These are phyloP conservation scores for Hypomesus transpacificus DNA, from an alignment of 2,113 vertebrate genomes.

Conservation along the genomic window DNA sequence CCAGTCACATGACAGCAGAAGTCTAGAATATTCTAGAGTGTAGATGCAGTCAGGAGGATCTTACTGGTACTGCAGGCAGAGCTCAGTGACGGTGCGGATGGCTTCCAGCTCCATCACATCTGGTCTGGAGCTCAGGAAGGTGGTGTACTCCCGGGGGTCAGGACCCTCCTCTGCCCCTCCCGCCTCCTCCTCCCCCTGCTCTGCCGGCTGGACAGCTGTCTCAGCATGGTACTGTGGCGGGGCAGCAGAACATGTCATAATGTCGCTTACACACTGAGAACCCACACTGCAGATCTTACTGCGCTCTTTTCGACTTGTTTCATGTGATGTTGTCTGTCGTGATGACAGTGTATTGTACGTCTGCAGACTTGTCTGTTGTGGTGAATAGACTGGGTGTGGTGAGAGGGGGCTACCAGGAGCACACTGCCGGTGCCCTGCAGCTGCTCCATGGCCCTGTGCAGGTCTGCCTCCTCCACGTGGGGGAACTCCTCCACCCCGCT, in stretches of 20 bases:
- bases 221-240: conserved; percentile 77
- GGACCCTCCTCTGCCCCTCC: neutral
- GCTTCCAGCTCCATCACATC: conserved; percentile 79
- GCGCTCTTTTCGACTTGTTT: too few relatives aligned
- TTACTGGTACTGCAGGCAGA: conserved; percentile 78
- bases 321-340: too few relatives aligned
- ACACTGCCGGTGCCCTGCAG: conserved; percentile 74
- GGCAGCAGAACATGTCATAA: neutral
- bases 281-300: neutral
- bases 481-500: conserved; percentile 81
- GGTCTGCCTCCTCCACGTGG: conserved; percentile 68
- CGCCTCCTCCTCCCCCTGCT: conserved; percentile 31
- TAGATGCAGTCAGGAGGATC: conserved; percentile 5
- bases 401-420: conserved; percentile 68
- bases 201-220: conserved; percentile 53
- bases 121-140: conserved; percentile 74
- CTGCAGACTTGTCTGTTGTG: too few relatives aligned
- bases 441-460: conserved; percentile 73
- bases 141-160: conserved; percentile 75
- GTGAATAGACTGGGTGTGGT: too few relatives aligned
- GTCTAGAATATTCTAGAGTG: neutral
- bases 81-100: conserved; percentile 64
- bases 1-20: neutral
- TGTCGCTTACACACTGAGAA: neutral
- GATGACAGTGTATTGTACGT: neutral